Conservation (phyloP, 2,113 vertebrate genomes). For the Ginglymostoma cirratum region DNA sequence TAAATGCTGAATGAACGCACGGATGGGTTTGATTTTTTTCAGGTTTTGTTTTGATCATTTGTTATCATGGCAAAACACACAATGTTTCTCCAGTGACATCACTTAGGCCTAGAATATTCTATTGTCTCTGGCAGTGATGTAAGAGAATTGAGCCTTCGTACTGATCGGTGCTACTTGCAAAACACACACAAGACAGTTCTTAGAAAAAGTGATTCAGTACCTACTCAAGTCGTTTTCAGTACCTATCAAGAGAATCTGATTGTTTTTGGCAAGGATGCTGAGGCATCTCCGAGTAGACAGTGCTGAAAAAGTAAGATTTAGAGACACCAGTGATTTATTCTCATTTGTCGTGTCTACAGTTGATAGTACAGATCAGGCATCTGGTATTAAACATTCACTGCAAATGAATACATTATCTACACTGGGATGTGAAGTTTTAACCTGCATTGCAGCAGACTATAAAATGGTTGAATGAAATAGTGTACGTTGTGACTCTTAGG, state of each 20-base stretch:
- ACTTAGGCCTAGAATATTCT: background rate
- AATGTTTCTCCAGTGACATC: background rate
- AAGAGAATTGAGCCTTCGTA: background rate
- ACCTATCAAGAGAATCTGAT: constrained; percentile 31
- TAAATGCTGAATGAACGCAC: background rate
- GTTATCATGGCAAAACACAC: background rate
- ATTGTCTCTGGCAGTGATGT: constrained; percentile 4
- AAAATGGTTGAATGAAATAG: background rate
- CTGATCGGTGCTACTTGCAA: background rate
- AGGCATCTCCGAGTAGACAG: background rate
- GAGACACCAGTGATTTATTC: constrained; percentile 1
- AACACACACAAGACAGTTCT: background rate
- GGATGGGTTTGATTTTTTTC: background rate
- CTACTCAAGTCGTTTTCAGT: background rate
- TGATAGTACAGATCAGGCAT: background rate
- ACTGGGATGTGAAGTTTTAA: constrained; percentile 1
- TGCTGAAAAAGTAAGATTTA: background rate
- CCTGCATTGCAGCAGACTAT: background rate
- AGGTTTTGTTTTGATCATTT: background rate
- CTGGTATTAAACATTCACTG: background rate
- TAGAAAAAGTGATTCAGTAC: constrained; percentile 23
- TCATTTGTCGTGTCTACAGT: background rate
- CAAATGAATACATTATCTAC: background rate
- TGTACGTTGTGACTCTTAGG: background rate
- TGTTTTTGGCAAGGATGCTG: constrained; percentile 28